Evolutionary conservation across 2,888 invertebrate species (phyloP).

Genomic region (Antitype chi): DNA sequence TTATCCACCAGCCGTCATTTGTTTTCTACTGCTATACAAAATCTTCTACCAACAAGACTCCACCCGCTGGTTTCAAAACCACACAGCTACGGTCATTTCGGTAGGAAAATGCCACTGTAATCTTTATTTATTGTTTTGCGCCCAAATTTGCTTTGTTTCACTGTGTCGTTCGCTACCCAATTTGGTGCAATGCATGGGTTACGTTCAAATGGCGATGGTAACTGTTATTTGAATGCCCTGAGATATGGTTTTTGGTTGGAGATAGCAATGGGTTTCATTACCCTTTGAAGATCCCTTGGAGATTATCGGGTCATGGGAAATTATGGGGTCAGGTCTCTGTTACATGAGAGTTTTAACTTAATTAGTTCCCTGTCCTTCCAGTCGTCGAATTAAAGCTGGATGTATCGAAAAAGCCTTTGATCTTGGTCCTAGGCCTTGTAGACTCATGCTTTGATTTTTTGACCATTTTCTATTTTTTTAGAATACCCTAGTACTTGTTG

Average conservation of each 20-base stretch:
- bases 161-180: slow-evolving; percentile 51
- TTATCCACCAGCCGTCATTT: background rate
- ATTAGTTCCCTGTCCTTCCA: too few relatives aligned
- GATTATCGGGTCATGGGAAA: background rate
- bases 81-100: slow-evolving; percentile 61
- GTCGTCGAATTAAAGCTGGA: background rate
- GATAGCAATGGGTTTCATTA: background rate
- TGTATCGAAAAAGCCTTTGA: background rate
- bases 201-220: slow-evolving; percentile 34
- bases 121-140: slow-evolving; percentile 70
- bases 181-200: slow-evolving; percentile 61
- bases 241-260: slow-evolving; percentile 18
- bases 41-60: background rate
- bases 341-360: background rate
- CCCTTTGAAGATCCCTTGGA: background rate
- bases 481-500: background rate
- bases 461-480: background rate
- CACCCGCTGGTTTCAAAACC: slow-evolving; percentile 39
- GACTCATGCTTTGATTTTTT: background rate
- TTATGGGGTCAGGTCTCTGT: background rate
- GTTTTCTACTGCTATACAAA: background rate
- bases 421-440: background rate
- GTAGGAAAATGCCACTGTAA: slow-evolving; percentile 67
- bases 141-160: slow-evolving; percentile 66
- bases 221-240: slow-evolving; percentile 47